Conservation (phyloP, 1,140 invertebrate species). For the Linepithema humile region DNA sequence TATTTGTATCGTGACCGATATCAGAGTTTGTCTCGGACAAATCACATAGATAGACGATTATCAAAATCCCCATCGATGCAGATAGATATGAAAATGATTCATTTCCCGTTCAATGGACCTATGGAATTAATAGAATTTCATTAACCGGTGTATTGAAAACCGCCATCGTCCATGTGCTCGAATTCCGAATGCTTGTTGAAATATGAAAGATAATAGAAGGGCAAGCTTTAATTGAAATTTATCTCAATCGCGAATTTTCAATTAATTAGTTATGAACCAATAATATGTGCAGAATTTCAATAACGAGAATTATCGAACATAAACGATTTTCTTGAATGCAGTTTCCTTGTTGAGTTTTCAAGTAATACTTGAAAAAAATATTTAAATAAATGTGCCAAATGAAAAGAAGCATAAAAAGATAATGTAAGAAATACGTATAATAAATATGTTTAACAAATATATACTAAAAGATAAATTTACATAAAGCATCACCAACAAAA, state of each 20-base stretch:
- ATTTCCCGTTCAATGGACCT: conserved; percentile 14
- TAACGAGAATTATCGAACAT: conserved; percentile 21
- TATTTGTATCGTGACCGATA: conserved; percentile 2
- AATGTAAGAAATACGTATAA: background rate
- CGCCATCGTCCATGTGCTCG: background rate
- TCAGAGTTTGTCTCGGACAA: conserved; percentile 3
- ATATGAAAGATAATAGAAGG: conserved; percentile 33
- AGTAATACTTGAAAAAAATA: background rate
- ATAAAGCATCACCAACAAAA: too few relatives aligned
- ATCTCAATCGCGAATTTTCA: conserved; percentile 37
- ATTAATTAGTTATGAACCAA: conserved; percentile 62
- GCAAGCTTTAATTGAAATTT: conserved; percentile 33
- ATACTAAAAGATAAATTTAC: too few relatives aligned
- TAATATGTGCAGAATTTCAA: conserved; percentile 45
- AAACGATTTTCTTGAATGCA: background rate
- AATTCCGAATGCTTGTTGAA: conserved; percentile 42
- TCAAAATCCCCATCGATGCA: background rate
- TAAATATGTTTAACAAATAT: too few relatives aligned
- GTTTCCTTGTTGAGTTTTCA: background rate
- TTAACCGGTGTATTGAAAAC: conserved; percentile 39
- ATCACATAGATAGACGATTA: background rate
- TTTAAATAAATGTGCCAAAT: background rate
- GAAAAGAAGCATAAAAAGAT: background rate
- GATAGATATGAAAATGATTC: conserved; percentile 31
- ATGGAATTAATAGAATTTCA: conserved; percentile 43